Evolutionary conservation across 1,140 invertebrate species (phyloP).

Genomic region (Wiebesia pumilae): DNA sequence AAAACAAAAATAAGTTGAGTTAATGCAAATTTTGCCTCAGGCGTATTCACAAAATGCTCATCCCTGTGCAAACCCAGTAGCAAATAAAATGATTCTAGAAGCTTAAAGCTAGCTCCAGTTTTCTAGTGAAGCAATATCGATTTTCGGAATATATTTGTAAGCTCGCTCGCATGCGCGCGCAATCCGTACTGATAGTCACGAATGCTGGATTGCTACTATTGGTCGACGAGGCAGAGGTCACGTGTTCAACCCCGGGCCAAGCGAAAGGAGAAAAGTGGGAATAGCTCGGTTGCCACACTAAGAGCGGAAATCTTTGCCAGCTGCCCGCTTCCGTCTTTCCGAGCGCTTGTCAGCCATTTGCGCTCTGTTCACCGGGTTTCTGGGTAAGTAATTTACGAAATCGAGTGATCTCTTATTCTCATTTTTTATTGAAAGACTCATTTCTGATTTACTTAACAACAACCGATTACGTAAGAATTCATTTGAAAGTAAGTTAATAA

Average conservation of each 20-base stretch:
- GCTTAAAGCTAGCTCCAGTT: background rate
- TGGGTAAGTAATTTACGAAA: slow-evolving; percentile 57
- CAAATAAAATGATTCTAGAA: background rate
- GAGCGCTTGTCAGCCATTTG: slow-evolving; percentile 72
- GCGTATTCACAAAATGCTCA: too few species aligned
- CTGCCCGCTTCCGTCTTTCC: slow-evolving; percentile 70
- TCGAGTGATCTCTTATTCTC: background rate
- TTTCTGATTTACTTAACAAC: background rate
- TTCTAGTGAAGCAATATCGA: background rate
- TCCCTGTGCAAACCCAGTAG: background rate
- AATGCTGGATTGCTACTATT: slow-evolving; percentile 34
- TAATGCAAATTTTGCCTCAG: too few species aligned
- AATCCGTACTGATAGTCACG: background rate
- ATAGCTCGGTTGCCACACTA: slow-evolving; percentile 3
- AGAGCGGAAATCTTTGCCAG: slow-evolving; percentile 62
- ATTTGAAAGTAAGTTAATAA: background rate
- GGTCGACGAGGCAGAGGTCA: slow-evolving; percentile 45
- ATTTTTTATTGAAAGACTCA: background rate
- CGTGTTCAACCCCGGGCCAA: slow-evolving; percentile 43
- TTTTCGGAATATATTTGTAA: background rate
- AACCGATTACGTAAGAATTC: background rate
- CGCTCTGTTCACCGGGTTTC: slow-evolving; percentile 70
- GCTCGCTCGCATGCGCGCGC: slow-evolving; percentile 31
- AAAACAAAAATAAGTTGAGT: too few species aligned
- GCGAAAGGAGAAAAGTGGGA: background rate